A percentile compares a stretch with the other conserved stretches of the same genome.
Conservation (phyloP, 1,140 invertebrate species). For the Harlomillsia oculata region DNA sequence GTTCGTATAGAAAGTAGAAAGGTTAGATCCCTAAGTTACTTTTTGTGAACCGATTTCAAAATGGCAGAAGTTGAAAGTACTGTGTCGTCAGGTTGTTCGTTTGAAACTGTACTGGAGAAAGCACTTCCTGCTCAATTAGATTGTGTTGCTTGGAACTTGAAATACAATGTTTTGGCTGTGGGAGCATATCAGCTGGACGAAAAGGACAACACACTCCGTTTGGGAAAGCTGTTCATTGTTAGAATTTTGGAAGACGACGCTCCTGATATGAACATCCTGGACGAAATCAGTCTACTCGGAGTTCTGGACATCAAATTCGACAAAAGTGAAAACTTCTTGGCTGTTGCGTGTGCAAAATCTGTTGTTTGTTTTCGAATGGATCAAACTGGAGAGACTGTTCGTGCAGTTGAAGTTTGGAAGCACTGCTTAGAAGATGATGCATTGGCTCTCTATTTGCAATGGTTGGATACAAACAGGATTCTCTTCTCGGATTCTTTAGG, state of each 20-base stretch:
- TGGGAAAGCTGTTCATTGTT: slow-evolving; percentile 21
- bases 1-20: too few species aligned
- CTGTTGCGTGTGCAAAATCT: slow-evolving; percentile 20
- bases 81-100: too few species aligned
- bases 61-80: too few species aligned
- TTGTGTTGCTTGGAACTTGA: slow-evolving; percentile 26
- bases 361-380: slow-evolving; percentile 10
- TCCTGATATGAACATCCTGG: slow-evolving; percentile 1
- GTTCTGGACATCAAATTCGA: slow-evolving; percentile 32
- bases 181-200: slow-evolving; percentile 28
- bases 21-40: too few species aligned
- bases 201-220: not conserved
- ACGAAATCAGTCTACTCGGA: slow-evolving; percentile 14
- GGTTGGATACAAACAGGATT: slow-evolving; percentile 16
- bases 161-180: slow-evolving; percentile 21
- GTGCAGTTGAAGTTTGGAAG: not conserved
- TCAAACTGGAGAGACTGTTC: not conserved
- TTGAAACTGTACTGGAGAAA: slow-evolving; percentile 7
- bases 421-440: slow-evolving; percentile 2
- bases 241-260: not conserved
- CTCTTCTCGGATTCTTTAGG: slow-evolving; percentile 26
- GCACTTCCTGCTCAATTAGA: slow-evolving; percentile 28
- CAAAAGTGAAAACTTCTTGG: slow-evolving; percentile 13
- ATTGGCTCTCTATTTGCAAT: slow-evolving; percentile 30
- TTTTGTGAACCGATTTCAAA: too few species aligned